Conservation (phyloP, 1,140 invertebrate genomes). For the Drosophila orena region DNA sequence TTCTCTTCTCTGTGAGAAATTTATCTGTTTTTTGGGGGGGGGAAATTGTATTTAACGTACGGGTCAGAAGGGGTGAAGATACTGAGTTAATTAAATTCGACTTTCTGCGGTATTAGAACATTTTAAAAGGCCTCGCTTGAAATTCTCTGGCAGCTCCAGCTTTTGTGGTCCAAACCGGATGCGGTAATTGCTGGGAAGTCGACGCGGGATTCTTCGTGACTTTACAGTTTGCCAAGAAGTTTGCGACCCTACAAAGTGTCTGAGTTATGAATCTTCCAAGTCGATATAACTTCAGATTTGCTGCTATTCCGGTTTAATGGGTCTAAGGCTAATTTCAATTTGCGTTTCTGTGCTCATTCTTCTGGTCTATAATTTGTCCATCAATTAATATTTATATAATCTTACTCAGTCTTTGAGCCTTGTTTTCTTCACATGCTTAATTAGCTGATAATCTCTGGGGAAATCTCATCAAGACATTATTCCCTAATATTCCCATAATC, state of each 20-base stretch:
- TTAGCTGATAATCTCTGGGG: slow-evolving; percentile 3
- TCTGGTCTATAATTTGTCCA: slow-evolving; percentile 13
- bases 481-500: not conserved
- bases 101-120: slow-evolving; percentile 33
- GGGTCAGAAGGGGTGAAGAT: not conserved
- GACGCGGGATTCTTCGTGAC: not conserved
- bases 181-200: slow-evolving; percentile 65
- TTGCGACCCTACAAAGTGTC: slow-evolving; percentile 8
- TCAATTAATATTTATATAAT: slow-evolving; percentile 5
- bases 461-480: not conserved
- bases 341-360: slow-evolving; percentile 1
- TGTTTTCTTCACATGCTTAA: not conserved
- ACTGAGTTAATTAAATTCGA: slow-evolving; percentile 42
- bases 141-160: not conserved
- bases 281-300: slow-evolving; percentile 6
- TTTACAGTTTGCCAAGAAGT: slow-evolving; percentile 15
- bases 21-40: not conserved
- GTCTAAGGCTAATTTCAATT: slow-evolving; percentile 5
- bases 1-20: no score
- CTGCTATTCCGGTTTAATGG: slow-evolving; percentile 13
- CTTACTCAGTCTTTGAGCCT: not conserved
- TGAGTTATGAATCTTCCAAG: slow-evolving; percentile 10
- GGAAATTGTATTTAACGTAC: not conserved
- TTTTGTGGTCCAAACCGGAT: slow-evolving; percentile 74
- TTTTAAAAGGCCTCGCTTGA: slow-evolving; percentile 13